Evolutionary conservation across 2,888 invertebrate species (phyloP), one percentile per base, ranked within the genome.

Genomic region (Drosophila neutralis): DNA sequence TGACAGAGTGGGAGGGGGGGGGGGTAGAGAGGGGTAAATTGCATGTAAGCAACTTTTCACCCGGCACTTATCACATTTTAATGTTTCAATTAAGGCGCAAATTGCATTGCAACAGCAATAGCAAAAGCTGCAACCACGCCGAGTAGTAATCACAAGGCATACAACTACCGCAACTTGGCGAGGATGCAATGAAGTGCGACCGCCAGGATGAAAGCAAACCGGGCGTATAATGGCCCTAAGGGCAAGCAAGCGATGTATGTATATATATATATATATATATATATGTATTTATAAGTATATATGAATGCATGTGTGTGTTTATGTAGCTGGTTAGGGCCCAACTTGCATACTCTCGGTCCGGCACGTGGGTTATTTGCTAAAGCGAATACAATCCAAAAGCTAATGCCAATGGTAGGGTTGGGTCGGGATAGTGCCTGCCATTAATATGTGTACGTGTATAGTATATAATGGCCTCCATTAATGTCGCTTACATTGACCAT

Each of bases 11-110:
- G 6, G 31, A n/a, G 3, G n/a, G 11, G 5, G 27, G 27, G 11
- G 45, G 54, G 51, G 64, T 64, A 0, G 57, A 42, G 31, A 63
- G 33, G 40, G 40, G 21, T 24, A 72, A 69, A 76, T 87, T 82
- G 78, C 78, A 82, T 76, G 82, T 73, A 82, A 49, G 61, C 63
- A 73, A 85, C 71, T 82, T 84, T 87, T 82, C 71, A 88, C 82
- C 89, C 86, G 73, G 82, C 91, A 91, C 87, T 91, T 91, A 92
- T 91, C 92, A 91, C 92, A 91, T 91, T 91, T 91, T 91, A 90
- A 91, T 91, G 91, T 91, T 92, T 91, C 91, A 91, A 91, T 91
- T 91, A 91, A 86, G 82, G 82, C 78, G 72, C 62, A 85, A 87
- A 87, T 88, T 87, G 86, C 84, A 74, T 69, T 89, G 76, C 83